phyloP scores from a whole-genome alignment of 2,113 vertebrate genomes.

The Phalacrocorax aristotelis region DNA sequence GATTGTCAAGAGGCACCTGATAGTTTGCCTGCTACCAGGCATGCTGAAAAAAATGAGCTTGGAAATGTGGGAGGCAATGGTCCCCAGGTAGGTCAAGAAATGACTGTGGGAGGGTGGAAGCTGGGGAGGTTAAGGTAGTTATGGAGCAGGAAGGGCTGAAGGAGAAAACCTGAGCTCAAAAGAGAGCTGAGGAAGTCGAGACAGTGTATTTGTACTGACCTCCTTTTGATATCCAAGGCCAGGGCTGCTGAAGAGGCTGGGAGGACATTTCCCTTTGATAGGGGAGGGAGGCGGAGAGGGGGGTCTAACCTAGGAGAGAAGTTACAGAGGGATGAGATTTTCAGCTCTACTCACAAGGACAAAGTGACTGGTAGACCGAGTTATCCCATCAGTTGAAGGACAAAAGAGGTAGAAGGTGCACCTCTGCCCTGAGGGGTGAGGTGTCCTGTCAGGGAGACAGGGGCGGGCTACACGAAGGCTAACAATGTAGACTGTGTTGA shows the following conservation, averaged over 20 bases:
- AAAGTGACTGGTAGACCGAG: not conserved
- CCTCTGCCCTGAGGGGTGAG: not conserved
- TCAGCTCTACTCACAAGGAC: not conserved
- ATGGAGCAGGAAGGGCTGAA: not conserved
- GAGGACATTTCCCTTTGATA: not conserved
- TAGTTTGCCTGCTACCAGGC: not conserved
- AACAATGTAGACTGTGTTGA: too few species aligned
- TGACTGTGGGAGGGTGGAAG: not conserved
- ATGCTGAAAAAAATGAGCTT: not conserved
- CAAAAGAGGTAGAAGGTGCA: not conserved
- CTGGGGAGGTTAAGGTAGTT: not conserved
- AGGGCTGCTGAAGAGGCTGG: not conserved
- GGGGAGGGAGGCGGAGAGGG: not conserved
- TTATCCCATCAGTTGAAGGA: not conserved
- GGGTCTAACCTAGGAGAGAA: not conserved
- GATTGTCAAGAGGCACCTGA: not conserved
- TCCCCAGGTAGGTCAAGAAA: not conserved
- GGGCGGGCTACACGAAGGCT: not conserved
- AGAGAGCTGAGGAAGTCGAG: not conserved
- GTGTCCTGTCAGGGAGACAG: not conserved
- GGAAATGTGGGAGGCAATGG: not conserved
- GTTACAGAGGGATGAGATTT: not conserved
- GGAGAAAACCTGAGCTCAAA: not conserved
- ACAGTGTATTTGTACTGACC: not conserved
- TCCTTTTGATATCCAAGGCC: not conserved